Percentiles rank a stretch among this genome's conserved stretches.
These are phyloP conservation scores for Eupristina koningsbergeri DNA, from an alignment of 1,140 invertebrate species.

Conservation along the genomic window DNA sequence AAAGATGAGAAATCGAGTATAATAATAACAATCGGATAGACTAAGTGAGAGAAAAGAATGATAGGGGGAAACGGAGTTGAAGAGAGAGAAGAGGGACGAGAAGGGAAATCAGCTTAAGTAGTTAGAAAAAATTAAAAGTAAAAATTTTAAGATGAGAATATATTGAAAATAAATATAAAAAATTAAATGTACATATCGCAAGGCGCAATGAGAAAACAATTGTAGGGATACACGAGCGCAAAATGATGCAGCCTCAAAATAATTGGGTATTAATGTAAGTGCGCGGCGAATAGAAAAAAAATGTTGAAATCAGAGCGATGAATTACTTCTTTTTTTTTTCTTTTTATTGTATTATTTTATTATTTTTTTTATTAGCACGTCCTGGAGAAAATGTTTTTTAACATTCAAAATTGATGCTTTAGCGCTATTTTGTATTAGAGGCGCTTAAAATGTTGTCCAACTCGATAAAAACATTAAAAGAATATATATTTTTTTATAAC, in stretches of 20 bases:
- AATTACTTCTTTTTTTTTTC: slow-evolving; percentile 40
- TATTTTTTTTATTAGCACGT: slow-evolving; percentile 27
- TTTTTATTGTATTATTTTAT: no score
- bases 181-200: slow-evolving; percentile 54
- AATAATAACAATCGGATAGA: neutral
- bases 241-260: neutral
- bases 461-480: neutral
- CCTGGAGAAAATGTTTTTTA: slow-evolving; percentile 6
- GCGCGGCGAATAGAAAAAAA: slow-evolving; percentile 2
- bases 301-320: slow-evolving; percentile 28
- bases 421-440: neutral
- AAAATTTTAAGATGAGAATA: slow-evolving; percentile 41
- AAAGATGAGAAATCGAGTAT: neutral
- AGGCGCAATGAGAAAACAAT: slow-evolving; percentile 38
- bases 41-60: neutral
- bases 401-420: neutral
- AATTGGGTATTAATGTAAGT: neutral
- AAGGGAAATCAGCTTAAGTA: neutral
- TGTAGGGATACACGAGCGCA: neutral
- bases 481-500: neutral
- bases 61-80: neutral
- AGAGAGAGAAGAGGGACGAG: neutral
- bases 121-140: slow-evolving; percentile 43
- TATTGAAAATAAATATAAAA: slow-evolving; percentile 45
- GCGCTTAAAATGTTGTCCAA: neutral